Percentiles rank a stretch among this genome's conserved stretches.
These are phyloP conservation scores for Pelodytes ibericus DNA, from an alignment of 2,797 vertebrate species.

Conservation along the genomic window DNA sequence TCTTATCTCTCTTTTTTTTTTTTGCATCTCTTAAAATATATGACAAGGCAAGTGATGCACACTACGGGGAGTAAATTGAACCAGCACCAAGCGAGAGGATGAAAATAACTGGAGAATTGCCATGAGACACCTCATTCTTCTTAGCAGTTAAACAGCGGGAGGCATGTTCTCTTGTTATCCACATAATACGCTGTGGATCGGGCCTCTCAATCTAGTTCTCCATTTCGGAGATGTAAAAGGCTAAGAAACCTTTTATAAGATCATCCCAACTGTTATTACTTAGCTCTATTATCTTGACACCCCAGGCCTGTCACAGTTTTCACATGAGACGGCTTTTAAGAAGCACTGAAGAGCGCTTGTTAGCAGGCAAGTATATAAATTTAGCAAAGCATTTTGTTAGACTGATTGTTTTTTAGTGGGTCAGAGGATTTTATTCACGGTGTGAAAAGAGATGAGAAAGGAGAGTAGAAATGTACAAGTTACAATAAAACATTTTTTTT, in stretches of 20 bases:
- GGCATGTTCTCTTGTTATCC: conserved; percentile 1
- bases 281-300: too few species aligned
- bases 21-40: conserved; percentile 29
- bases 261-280: background rate
- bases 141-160: conserved; percentile 19
- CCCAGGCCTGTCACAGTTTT: too few species aligned
- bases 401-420: too few species aligned
- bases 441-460: too few species aligned
- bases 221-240: background rate
- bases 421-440: too few species aligned
- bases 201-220: background rate
- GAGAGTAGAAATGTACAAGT: too few species aligned
- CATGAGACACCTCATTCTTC: conserved; percentile 26
- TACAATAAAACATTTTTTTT: too few species aligned
- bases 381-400: too few species aligned
- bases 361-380: too few species aligned
- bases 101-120: conserved; percentile 29
- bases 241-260: background rate
- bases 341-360: too few species aligned
- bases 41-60: background rate
- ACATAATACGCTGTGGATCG: background rate
- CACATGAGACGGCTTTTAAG: too few species aligned
- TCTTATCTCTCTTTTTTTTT: conserved; percentile 4
- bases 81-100: background rate
- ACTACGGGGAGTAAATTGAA: background rate